Evolutionary conservation across 2,888 invertebrate genomes (phyloP), one percentile per base, ranked within the genome.

Genomic region (Pseudanteris insignis): DNA sequence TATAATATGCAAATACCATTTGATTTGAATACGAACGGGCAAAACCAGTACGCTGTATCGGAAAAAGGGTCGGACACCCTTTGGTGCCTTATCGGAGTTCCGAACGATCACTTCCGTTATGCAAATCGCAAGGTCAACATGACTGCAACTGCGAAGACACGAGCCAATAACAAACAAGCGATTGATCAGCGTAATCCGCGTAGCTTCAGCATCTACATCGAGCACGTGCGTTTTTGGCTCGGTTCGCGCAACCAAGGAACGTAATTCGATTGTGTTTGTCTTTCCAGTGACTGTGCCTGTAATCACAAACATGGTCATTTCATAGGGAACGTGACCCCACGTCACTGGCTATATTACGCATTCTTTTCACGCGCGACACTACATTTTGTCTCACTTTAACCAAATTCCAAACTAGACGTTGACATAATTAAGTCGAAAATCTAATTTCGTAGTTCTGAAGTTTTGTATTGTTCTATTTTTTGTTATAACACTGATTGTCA

Each of bases 251-350:
- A 7, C 37, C n/a, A 18, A 32, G 48, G 15, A 50, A 6, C 40
- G 18, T 53, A 46, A 51, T 59, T 59, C 41, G 40, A 58, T 51
- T 40, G 38, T 10, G 34, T 34, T 51, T 46, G 46, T 43, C 50
- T 26, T 46, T 1, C 1, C 13, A n/a, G 28, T 8, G 32, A 10
- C 33, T 24, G 26, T 40, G 48, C 8, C 41, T 26, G 57, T 51
- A n/a, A n/a, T 13, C 13, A 24, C 1, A 7, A 5, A 5, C 8
- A 13, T 57, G 46, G 61, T 67, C 57, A 67, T 71, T 73, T 67
- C 66, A 70, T 71, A 68, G 70, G 69, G 69, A 68, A 61, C 60
- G 54, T 54, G 64, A 63, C 71, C 70, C 70, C 68, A 68, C 33
- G 47, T 7, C 6, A 32, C 24, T 11, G 11, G n/a, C 6, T 8